A percentile compares a stretch with the other conserved stretches of the same genome.
Conservation (phyloP, 2,797 vertebrate species). For the Apogon hyalosoma region DNA sequence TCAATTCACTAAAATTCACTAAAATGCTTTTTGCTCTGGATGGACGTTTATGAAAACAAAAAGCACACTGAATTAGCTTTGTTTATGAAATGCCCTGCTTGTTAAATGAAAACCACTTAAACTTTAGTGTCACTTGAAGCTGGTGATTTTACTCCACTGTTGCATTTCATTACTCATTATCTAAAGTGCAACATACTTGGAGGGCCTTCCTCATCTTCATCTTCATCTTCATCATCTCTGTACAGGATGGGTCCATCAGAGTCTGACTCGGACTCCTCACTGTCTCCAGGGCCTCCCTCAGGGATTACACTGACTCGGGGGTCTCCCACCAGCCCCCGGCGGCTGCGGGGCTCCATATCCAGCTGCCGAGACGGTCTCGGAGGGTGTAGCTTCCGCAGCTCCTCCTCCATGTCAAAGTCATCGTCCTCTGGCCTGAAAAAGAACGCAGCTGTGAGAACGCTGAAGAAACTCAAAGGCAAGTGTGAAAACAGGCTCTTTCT, state of each 20-base stretch:
- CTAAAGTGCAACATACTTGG: slow-evolving; percentile 67
- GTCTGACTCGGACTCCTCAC: slow-evolving; percentile 86
- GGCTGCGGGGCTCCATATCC: slow-evolving; percentile 76
- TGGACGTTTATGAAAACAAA: too few relatives aligned
- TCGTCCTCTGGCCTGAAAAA: slow-evolving; percentile 91
- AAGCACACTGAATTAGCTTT: too few relatives aligned
- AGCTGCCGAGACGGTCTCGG: slow-evolving; percentile 37
- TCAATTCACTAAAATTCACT: too few relatives aligned
- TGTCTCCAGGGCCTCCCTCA: slow-evolving; percentile 77
- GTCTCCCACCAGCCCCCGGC: slow-evolving; percentile 82
- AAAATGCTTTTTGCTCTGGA: too few relatives aligned
- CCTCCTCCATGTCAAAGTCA: slow-evolving; percentile 92
- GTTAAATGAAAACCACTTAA: too few relatives aligned
- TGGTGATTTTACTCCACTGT: too few relatives aligned
- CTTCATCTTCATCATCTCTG: slow-evolving; percentile 86
- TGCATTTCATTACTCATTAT: too few relatives aligned
- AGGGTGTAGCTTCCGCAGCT: slow-evolving; percentile 74
- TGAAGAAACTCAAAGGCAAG: neutral
- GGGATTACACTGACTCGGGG: slow-evolving; percentile 84
- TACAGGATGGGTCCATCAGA: slow-evolving; percentile 93
- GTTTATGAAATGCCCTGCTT: too few relatives aligned
- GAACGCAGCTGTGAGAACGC: slow-evolving; percentile 9
- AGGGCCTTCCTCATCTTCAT: slow-evolving; percentile 76
- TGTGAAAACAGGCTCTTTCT: neutral
- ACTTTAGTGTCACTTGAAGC: too few relatives aligned